Base-by-base conservation (phyloP, 1,140 invertebrate genomes). In the Zaprionus taronus region DNA sequence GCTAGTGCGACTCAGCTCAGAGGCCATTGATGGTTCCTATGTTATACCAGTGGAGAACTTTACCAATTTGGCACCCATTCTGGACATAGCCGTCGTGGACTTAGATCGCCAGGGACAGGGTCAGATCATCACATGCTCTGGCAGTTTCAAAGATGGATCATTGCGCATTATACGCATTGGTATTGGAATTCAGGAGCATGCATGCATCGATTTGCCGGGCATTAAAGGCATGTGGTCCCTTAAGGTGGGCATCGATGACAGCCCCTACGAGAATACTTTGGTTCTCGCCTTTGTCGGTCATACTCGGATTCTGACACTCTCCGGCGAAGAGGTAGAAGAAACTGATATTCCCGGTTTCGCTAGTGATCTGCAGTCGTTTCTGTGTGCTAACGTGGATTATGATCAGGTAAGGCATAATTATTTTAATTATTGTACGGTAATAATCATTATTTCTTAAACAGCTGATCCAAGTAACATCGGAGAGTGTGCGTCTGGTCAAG, bases 211-310 rank as follows among this genome's bases (percentile, higher is more conserved):
- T 94, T 94, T 99, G 65, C 96, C 97, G 15, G 98, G 98, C 31
- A 99, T 99, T 58, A 99, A 99, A 94, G 98, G 98, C 67, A 98
- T 99, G 95, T 99, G 98, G 98, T 97, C 98, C 1, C 93, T 99
- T 7, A 96, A 96, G 76, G 94, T 98, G 14, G 95, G 95, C 5
- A 95, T 95, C 5, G 94, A 93, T 78, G 92, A 93, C 11, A 86
- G 83, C 5, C 74, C 92, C 36, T 92, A 86, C 71, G 98, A 99
- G 86, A 98, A 99, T 89, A 98, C 97, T 2, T 93, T 99, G 4
- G 98, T 99, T 0, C 93, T 99, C 20, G 96, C 98, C 2, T 99
- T 99, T 93, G 98, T 99, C 61, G 98, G 98, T 11, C 97, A 99
- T 91, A 99, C 98, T 4, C 95, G 97, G 81, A 96, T 99, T 62